phyloP scores from a whole-genome alignment of 1,140 invertebrate species.

The Diprion similis region DNA sequence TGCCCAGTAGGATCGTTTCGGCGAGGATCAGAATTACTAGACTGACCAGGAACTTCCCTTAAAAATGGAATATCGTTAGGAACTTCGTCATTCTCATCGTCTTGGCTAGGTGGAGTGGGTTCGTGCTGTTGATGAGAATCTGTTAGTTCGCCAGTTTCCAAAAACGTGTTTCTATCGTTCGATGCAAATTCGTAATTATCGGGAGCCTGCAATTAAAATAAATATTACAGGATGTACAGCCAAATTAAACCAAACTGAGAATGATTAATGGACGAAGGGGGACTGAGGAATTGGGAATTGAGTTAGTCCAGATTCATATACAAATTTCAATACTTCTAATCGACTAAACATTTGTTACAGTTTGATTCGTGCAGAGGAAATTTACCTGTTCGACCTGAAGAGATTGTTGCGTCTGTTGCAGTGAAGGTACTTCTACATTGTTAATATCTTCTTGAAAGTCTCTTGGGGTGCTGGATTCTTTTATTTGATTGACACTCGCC shows the following conservation, averaged over 20 bases:
- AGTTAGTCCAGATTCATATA: no score
- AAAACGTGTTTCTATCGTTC: conserved; percentile 57
- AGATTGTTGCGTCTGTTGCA: conserved; percentile 35
- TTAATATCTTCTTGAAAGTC: conserved; percentile 48
- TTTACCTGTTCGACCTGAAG: conserved; percentile 42
- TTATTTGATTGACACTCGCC: conserved; percentile 25
- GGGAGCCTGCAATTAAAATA: conserved; percentile 30
- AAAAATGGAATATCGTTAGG: conserved; percentile 59
- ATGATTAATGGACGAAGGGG: no score
- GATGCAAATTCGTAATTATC: conserved; percentile 60
- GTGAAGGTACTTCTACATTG: conserved; percentile 44
- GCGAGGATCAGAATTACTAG: conserved; percentile 49
- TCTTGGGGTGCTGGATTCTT: conserved; percentile 34
- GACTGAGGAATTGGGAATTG: no score
- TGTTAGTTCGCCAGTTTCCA: conserved; percentile 58
- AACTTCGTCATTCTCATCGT: conserved; percentile 60
- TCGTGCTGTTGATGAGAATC: conserved; percentile 58
- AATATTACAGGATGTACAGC: neutral
- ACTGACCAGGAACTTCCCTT: conserved; percentile 57
- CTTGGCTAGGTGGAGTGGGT: conserved; percentile 48
- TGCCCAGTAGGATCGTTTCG: conserved; percentile 58
- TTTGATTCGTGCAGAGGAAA: conserved; percentile 4
- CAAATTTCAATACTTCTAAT: no score
- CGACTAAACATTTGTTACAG: neutral
- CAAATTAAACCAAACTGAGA: no score